Evolutionary conservation across 2,888 invertebrate genomes (phyloP).

Genomic region (Pterostichus niger): DNA sequence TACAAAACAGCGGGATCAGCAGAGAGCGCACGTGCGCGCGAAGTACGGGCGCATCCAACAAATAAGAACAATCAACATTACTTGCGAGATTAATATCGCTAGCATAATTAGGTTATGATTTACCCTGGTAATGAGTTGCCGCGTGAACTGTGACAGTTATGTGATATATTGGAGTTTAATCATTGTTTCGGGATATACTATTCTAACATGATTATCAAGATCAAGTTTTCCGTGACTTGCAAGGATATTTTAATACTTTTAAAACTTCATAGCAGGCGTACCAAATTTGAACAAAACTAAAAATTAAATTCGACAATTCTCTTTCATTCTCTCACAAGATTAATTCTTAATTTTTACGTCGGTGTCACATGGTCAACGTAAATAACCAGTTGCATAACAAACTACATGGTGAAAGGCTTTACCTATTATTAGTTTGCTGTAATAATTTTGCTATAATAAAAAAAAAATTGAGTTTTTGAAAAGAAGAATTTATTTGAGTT

Average conservation of each 20-base stretch:
- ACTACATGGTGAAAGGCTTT: too few species aligned
- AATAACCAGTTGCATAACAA: too few species aligned
- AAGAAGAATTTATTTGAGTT: too few species aligned
- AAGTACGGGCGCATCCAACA: neutral
- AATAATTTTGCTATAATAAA: too few species aligned
- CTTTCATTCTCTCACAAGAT: too few species aligned
- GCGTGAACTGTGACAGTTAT: conserved; percentile 6
- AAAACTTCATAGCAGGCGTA: neutral
- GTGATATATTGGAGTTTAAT: conserved; percentile 36
- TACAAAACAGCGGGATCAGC: conserved; percentile 3
- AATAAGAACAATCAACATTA: conserved; percentile 10
- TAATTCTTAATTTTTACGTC: too few species aligned
- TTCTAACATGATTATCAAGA: conserved; percentile 4
- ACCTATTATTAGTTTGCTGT: too few species aligned
- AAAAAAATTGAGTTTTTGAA: too few species aligned
- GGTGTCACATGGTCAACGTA: too few species aligned
- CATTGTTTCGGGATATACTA: conserved; percentile 9
- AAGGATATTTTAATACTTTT: neutral
- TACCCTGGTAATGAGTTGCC: conserved; percentile 9
- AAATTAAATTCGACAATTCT: too few species aligned
- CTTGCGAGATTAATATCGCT: conserved; percentile 14
- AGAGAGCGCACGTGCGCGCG: neutral
- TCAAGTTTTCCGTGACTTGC: neutral
- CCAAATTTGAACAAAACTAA: neutral
- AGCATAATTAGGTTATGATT: conserved; percentile 18